Evolutionary conservation across 2,113 vertebrate species (phyloP).

Genomic region (Gulo gulo): DNA sequence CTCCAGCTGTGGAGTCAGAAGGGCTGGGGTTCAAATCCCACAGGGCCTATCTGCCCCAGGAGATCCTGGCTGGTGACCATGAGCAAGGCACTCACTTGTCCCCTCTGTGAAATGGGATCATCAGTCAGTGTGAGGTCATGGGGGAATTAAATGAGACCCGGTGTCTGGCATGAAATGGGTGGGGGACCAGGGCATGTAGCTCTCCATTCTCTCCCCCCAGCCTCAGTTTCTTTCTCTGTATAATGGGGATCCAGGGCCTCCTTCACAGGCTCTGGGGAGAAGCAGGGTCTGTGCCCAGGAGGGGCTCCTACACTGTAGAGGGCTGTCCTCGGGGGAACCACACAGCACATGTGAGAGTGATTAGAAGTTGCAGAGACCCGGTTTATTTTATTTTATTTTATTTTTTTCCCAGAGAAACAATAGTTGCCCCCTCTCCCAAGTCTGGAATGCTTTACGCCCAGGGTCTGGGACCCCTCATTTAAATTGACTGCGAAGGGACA

Average conservation of each 20-base stretch:
- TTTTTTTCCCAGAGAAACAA: constrained; percentile 86
- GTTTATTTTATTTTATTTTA: constrained; percentile 84
- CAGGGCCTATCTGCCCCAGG: background rate
- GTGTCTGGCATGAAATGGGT: background rate
- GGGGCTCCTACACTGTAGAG: constrained; percentile 35
- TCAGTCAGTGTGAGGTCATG: no score
- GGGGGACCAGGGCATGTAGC: background rate
- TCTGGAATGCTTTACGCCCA: constrained; percentile 86
- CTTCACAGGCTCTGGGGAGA: background rate
- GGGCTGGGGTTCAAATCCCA: background rate
- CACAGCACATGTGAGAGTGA: constrained; percentile 90
- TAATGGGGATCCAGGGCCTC: background rate
- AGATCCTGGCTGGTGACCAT: background rate
- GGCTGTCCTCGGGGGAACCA: constrained; percentile 66
- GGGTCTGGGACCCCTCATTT: constrained; percentile 91
- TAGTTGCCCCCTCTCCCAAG: constrained; percentile 87
- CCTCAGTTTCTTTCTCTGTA: background rate
- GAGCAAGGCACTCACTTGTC: background rate
- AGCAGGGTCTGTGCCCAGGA: background rate
- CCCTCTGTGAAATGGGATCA: background rate
- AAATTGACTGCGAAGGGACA: constrained; percentile 90
- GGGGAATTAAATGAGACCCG: background rate
- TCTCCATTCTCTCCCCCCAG: background rate
- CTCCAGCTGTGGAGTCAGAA: background rate
- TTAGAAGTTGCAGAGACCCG: constrained; percentile 84